phyloP scores from a whole-genome alignment of 2,113 vertebrate genomes.

The Urocitellus parryii region DNA sequence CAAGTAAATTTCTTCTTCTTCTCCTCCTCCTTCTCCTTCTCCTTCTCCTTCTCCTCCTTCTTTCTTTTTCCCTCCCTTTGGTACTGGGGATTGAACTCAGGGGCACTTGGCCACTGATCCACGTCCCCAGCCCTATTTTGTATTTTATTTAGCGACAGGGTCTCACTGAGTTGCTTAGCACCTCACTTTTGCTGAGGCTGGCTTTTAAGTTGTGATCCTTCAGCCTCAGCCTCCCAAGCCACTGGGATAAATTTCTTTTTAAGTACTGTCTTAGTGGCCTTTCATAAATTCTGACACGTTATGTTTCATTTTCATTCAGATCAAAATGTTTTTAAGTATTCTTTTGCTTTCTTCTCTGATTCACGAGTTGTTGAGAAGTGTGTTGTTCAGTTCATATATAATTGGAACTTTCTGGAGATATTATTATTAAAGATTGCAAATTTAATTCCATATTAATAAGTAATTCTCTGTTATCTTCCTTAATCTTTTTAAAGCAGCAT shows the following conservation, averaged over 20 bases:
- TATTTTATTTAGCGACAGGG: no score
- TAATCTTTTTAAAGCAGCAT: conserved; percentile 8
- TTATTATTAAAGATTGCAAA: not conserved
- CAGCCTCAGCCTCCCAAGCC: no score
- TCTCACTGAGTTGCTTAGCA: no score
- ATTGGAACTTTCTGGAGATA: not conserved
- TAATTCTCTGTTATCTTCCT: not conserved
- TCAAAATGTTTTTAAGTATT: not conserved
- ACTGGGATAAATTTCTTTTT: not conserved
- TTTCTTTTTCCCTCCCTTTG: no score
- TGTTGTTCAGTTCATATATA: not conserved
- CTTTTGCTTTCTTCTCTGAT: not conserved
- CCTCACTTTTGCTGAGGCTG: no score
- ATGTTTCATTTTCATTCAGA: conserved; percentile 24
- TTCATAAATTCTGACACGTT: not conserved
- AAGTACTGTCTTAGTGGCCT: not conserved
- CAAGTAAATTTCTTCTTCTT: accelerated
- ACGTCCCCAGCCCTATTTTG: no score
- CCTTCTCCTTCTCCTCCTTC: no score
- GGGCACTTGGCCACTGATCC: no score
- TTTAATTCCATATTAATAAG: not conserved
- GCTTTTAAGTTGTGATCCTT: no score
- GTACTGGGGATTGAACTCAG: no score
- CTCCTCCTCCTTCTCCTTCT: no score
- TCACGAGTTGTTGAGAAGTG: not conserved